A percentile compares a stretch with the other conserved stretches of the same genome.
phyloP scores from a whole-genome alignment of 2,888 invertebrate species.

The Hipparchia sbordonii region DNA sequence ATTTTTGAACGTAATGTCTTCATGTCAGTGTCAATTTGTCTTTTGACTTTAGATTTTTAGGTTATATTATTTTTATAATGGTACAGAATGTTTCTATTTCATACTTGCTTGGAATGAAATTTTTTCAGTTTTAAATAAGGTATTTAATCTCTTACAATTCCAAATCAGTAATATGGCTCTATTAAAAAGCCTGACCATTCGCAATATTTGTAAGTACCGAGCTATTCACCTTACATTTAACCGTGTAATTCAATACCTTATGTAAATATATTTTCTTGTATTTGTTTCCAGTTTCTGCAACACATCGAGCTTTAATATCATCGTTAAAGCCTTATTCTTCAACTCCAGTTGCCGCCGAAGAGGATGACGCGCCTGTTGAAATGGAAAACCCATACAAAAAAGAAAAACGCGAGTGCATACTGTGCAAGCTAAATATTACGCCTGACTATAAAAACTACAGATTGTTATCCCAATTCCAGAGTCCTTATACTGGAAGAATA shows the following conservation, averaged over 20 bases:
- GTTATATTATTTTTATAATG: too few relatives aligned
- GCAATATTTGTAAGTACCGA: slow-evolving; percentile 30
- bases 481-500: slow-evolving; percentile 95
- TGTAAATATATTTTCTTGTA: not conserved
- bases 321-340: slow-evolving; percentile 53
- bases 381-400: slow-evolving; percentile 92
- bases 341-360: slow-evolving; percentile 42
- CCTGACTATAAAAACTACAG: slow-evolving; percentile 96
- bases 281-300: slow-evolving; percentile 54
- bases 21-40: too few relatives aligned
- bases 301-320: slow-evolving; percentile 48
- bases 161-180: slow-evolving; percentile 25
- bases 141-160: not conserved
- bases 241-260: not conserved
- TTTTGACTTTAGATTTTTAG: too few relatives aligned
- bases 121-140: not conserved
- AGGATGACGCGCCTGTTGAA: slow-evolving; percentile 76
- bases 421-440: slow-evolving; percentile 91
- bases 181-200: slow-evolving; percentile 27
- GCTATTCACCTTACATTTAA: not conserved
- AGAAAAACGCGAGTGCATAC: slow-evolving; percentile 88
- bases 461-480: slow-evolving; percentile 97
- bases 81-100: not conserved
- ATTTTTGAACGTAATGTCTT: too few relatives aligned
- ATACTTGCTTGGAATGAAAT: not conserved